phyloP scores from a whole-genome alignment of 1,140 invertebrate species.

The Drosophila burlai region DNA sequence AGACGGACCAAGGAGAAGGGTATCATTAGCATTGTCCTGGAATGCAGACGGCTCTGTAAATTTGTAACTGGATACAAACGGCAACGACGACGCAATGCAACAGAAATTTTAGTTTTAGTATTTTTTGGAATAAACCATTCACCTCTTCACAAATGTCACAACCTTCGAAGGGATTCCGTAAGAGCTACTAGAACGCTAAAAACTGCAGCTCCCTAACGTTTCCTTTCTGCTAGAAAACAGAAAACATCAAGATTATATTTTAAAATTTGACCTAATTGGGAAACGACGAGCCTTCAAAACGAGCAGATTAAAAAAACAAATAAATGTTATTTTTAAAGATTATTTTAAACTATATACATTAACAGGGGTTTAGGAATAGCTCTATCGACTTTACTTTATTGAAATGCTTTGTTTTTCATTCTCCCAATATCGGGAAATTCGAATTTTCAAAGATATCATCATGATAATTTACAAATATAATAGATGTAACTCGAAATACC shows the following conservation, averaged over 20 bases:
- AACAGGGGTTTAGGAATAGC: too few relatives aligned
- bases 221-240: not conserved
- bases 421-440: too few relatives aligned
- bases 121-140: conserved; percentile 66
- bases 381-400: too few relatives aligned
- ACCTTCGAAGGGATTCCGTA: not conserved
- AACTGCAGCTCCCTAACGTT: not conserved
- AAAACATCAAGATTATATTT: not conserved
- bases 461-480: too few relatives aligned
- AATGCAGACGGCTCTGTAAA: conserved; percentile 1
- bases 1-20: not conserved
- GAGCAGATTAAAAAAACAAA: not conserved
- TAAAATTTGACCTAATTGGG: not conserved
- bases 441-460: too few relatives aligned
- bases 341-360: not conserved
- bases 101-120: conserved; percentile 82
- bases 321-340: conserved; percentile 2
- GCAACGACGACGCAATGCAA: conserved; percentile 52
- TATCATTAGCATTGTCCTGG: not conserved
- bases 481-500: too few relatives aligned
- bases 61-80: conserved; percentile 35
- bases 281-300: not conserved
- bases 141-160: conserved; percentile 1
- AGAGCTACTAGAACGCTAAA: not conserved
- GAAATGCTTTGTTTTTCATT: too few relatives aligned